Evolutionary conservation across 2,113 vertebrate genomes (phyloP), one percentile per base, ranked within the genome.

Genomic region (Emydocephalus ijimae): DNA sequence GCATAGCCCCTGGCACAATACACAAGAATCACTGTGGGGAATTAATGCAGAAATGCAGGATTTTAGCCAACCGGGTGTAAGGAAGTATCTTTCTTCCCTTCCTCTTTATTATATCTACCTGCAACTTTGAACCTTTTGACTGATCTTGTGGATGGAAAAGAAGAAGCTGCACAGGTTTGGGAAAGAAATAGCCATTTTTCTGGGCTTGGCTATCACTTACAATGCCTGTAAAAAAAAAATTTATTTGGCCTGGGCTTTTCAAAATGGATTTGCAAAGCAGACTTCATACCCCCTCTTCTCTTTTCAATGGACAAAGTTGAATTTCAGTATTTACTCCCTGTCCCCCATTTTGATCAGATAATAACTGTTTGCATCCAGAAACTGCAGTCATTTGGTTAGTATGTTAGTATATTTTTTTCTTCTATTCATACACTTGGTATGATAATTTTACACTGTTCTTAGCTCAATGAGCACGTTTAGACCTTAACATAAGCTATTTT

Each of bases 401-500:
- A 81, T 81, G 34, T 81, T 81, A 81, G 74, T 81, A 81, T 97
- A 97, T 61, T 54, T 97, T 97, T 97, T 97, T 96, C 96, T 98
- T 97, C 96, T 96, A 97, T 97, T 98, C 98, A 98, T 98, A 98
- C 98, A 96, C 94, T 90, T 43, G 95, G 98, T 98, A 98, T 98
- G 98, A 98, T 96, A 96, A 97, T 97, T 97, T 97, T 97, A 97
- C 98, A 98, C 97, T 98, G 97, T 98, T 98, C 97, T 98, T 97
- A 96, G 98, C 98, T 98, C 98, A 98, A 97, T 98, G 98, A 98
- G 98, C 98, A 98, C 97, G 97, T 97, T 97, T 97, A 97, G 97
- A 97, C 96, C 97, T 97, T 97, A 97, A 98, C 98, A 98, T 98
- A 98, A 98, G 98, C 98, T 98, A 98, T 98, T 98, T 98, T 98